These are phyloP conservation scores for Heteromyza rotundicornis DNA, from an alignment of 2,888 invertebrate genomes.

Conservation along the genomic window DNA sequence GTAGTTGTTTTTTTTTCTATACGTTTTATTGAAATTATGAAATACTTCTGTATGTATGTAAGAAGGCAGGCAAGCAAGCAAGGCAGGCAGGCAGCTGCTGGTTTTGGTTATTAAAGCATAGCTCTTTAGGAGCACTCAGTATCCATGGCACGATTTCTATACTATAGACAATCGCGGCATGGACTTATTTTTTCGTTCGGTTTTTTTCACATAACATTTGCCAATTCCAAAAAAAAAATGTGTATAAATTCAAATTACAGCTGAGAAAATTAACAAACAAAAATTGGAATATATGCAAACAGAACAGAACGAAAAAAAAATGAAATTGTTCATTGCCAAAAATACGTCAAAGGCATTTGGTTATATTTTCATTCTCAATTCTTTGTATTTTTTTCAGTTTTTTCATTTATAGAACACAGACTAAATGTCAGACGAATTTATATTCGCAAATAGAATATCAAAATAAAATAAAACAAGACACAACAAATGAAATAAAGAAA, in stretches of 20 bases:
- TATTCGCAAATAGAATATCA: conserved; percentile 16
- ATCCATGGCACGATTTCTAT: too few relatives aligned
- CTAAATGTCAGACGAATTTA: conserved; percentile 5
- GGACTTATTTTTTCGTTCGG: too few relatives aligned
- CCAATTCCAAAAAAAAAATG: too few relatives aligned
- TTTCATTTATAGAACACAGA: too few relatives aligned
- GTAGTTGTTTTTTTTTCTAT: too few relatives aligned
- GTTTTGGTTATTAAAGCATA: not conserved
- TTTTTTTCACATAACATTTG: too few relatives aligned
- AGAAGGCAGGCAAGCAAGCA: not conserved
- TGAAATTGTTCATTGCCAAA: conserved; percentile 43
- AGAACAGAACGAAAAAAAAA: not conserved
- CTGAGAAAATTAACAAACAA: too few relatives aligned
- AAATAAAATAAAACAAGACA: conserved; percentile 14
- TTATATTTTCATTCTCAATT: too few relatives aligned
- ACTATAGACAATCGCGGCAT: too few relatives aligned
- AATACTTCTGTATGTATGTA: conserved; percentile 15
- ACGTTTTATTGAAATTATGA: conserved; percentile 5
- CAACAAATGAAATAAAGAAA: conserved; percentile 14
- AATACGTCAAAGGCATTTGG: conserved; percentile 36
- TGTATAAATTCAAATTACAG: too few relatives aligned
- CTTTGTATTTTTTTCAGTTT: not conserved
- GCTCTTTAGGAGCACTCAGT: too few relatives aligned
- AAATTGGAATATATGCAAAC: too few relatives aligned
- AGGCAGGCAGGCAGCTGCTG: not conserved